Conservation (phyloP, 1,140 invertebrate genomes). For the Drosophila willistoni region DNA sequence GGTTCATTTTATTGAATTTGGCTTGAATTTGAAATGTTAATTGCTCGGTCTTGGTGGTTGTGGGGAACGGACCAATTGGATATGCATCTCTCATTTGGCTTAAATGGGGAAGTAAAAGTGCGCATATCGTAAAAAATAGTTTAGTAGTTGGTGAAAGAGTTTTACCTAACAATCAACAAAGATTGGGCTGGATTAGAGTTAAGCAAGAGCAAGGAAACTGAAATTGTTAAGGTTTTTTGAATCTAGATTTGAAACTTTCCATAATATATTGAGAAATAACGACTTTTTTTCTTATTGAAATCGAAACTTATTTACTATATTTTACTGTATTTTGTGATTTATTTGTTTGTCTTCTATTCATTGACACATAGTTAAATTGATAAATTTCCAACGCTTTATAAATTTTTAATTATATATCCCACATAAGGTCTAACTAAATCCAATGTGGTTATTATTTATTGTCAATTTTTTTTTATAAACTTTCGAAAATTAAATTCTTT, state of each 20-base stretch:
- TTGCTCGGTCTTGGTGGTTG: background rate
- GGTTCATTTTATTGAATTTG: conserved; percentile 9
- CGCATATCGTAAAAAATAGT: background rate
- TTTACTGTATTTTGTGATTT: background rate
- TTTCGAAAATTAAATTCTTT: conserved; percentile 17
- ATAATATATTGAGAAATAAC: too few relatives aligned
- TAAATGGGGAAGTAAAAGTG: conserved; percentile 2
- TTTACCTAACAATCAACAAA: background rate
- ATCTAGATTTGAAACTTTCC: too few relatives aligned
- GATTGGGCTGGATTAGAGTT: background rate
- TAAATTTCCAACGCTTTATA: background rate
- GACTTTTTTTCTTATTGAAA: background rate
- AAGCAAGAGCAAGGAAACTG: too few relatives aligned
- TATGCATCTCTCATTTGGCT: conserved; percentile 8
- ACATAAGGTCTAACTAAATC: background rate
- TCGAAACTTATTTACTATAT: background rate
- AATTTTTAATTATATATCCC: conserved; percentile 6
- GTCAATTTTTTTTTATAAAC: conserved; percentile 3
- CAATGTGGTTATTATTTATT: conserved; percentile 1
- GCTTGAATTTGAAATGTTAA: conserved; percentile 12
- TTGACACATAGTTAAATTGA: background rate
- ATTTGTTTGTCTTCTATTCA: background rate
- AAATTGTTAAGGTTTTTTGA: too few relatives aligned
- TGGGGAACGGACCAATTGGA: background rate
- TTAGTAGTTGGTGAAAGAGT: background rate